These are phyloP conservation scores for Dipodomys merriami DNA, from an alignment of 2,113 vertebrate species.

Conservation along the genomic window DNA sequence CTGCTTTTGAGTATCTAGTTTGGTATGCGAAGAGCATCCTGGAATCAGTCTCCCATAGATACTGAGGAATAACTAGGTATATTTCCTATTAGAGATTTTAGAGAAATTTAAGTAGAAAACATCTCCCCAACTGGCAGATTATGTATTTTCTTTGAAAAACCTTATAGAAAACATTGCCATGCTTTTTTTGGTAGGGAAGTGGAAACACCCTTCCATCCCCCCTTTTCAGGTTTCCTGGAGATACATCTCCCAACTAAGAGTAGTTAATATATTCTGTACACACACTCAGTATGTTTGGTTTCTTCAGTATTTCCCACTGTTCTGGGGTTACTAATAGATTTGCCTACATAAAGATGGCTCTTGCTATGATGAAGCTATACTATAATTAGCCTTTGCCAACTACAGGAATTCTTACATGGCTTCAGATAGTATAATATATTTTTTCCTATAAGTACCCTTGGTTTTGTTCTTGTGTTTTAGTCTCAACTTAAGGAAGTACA, in stretches of 20 bases:
- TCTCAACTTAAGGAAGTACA: background rate
- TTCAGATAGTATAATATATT: slow-evolving; percentile 36
- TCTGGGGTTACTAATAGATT: slow-evolving; percentile 12
- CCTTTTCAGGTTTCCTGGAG: background rate
- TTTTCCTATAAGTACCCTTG: background rate
- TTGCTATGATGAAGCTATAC: slow-evolving; percentile 16
- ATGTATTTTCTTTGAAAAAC: background rate
- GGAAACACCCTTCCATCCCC: background rate
- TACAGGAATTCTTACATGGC: background rate
- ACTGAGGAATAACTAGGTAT: background rate
- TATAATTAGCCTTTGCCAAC: slow-evolving; percentile 37
- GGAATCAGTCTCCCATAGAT: background rate
- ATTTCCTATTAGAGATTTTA: background rate
- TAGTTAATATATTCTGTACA: slow-evolving; percentile 20
- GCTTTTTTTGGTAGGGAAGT: background rate
- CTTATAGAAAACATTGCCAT: background rate
- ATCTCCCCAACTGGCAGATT: background rate
- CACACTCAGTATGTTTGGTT: background rate
- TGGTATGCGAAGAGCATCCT: background rate
- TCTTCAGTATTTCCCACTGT: slow-evolving; percentile 3
- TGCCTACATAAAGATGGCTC: background rate
- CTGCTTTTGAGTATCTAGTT: background rate
- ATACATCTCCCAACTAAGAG: background rate
- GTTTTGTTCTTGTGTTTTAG: slow-evolving; percentile 23
- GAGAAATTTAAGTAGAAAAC: slow-evolving; percentile 41